Conservation (phyloP, 2,113 vertebrate species). For the Myrmecophaga tridactyla region DNA sequence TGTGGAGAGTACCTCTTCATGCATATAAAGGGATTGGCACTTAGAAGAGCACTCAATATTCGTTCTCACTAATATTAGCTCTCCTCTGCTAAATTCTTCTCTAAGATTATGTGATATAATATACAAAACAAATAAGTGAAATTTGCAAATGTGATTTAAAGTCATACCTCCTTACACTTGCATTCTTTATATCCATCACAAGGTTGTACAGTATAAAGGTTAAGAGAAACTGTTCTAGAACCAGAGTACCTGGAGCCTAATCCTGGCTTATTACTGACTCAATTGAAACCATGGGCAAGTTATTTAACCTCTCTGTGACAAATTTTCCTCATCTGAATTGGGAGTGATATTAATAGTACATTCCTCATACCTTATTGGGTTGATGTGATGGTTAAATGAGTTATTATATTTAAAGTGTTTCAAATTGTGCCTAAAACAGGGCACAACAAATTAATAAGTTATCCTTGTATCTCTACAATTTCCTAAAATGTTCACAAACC, state of each 20-base stretch:
- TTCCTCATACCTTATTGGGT: not conserved
- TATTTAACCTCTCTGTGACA: not conserved
- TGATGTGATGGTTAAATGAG: not conserved
- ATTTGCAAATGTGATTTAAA: not conserved
- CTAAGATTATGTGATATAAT: not conserved
- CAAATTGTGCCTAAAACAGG: not conserved
- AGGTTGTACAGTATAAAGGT: not conserved
- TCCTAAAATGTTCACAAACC: constrained; percentile 31
- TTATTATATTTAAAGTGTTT: not conserved
- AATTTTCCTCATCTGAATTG: not conserved
- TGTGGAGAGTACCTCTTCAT: not conserved
- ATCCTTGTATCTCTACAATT: constrained; percentile 6
- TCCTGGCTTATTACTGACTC: not conserved
- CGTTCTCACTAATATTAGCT: not conserved
- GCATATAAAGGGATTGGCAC: not conserved
- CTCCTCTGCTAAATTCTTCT: not conserved
- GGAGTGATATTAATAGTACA: not conserved
- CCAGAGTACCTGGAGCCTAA: not conserved
- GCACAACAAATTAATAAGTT: constrained; percentile 22
- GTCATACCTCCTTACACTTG: not conserved
- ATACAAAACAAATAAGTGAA: not conserved
- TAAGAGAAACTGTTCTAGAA: not conserved
- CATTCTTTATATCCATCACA: not conserved
- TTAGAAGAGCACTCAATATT: not conserved
- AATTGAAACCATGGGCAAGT: not conserved